phyloP scores from a whole-genome alignment of 2,797 vertebrate genomes.

The Orestias chungarensis region DNA sequence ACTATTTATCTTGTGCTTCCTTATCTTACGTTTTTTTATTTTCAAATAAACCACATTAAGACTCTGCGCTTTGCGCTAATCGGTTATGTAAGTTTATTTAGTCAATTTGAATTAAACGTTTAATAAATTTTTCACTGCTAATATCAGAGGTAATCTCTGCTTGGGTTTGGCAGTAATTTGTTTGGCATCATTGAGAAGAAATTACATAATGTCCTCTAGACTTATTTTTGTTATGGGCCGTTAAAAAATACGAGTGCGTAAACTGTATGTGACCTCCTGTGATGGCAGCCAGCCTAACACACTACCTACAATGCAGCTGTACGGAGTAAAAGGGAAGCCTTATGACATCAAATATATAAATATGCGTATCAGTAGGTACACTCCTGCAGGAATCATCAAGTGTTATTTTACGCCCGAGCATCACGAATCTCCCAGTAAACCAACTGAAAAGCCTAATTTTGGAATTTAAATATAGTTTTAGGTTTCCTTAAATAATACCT shows the following conservation, averaged over 20 bases:
- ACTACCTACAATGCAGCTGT: not conserved
- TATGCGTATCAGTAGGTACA: not conserved
- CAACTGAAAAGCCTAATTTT: not conserved
- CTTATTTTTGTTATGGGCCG: slow-evolving; percentile 1
- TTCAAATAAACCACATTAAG: not conserved
- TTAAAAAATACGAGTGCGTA: not conserved
- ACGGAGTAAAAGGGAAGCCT: not conserved
- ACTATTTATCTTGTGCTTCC: not conserved
- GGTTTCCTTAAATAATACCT: not conserved
- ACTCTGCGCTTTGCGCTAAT: not conserved
- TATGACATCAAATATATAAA: not conserved
- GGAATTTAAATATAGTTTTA: not conserved
- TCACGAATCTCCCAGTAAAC: not conserved
- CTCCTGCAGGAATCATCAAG: not conserved
- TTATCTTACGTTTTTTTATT: not conserved
- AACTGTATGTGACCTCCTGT: slow-evolving; percentile 3
- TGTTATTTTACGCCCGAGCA: not conserved
- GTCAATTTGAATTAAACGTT: slow-evolving; percentile 1
- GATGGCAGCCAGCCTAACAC: not conserved
- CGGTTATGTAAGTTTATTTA: not conserved
- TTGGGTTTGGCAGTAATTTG: slow-evolving; percentile 8
- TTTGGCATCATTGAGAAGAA: slow-evolving; percentile 3
- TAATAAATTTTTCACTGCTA: not conserved
- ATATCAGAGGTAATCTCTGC: slow-evolving; percentile 4
- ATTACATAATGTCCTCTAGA: not conserved